Conservation (phyloP, 2,113 vertebrate species). For the Columba janthina region DNA sequence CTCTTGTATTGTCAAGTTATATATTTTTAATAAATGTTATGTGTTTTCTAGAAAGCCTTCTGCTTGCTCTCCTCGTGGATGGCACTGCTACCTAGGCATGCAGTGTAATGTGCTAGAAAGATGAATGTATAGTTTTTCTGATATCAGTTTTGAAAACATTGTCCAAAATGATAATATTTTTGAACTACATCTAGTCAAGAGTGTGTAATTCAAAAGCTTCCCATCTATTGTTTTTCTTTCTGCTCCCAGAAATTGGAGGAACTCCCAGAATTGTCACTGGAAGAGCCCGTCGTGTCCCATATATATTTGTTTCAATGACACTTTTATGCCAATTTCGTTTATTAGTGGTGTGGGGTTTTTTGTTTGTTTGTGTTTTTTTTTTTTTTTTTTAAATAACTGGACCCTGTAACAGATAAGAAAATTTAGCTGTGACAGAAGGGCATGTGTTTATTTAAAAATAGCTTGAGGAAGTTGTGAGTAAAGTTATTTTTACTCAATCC, state of each 20-base stretch:
- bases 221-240: background rate
- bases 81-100: background rate
- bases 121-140: background rate
- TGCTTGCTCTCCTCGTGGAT: background rate
- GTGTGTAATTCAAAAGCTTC: background rate
- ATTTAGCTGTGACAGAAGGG: background rate
- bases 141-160: background rate
- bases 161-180: background rate
- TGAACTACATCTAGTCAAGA: background rate
- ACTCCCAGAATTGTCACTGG: background rate
- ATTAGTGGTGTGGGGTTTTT: background rate
- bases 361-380: background rate
- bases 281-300: background rate
- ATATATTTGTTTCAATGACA: background rate
- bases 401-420: background rate
- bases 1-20: background rate
- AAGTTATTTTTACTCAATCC: constrained; percentile 42
- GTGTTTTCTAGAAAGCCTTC: background rate
- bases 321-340: background rate
- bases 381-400: background rate
- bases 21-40: background rate
- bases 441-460: constrained; percentile 44
- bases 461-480: constrained; percentile 44
- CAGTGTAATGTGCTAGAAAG: background rate
- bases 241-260: constrained; percentile 3